phyloP scores from a whole-genome alignment of 2,113 vertebrate species.

The Antidorcas marsupialis region DNA sequence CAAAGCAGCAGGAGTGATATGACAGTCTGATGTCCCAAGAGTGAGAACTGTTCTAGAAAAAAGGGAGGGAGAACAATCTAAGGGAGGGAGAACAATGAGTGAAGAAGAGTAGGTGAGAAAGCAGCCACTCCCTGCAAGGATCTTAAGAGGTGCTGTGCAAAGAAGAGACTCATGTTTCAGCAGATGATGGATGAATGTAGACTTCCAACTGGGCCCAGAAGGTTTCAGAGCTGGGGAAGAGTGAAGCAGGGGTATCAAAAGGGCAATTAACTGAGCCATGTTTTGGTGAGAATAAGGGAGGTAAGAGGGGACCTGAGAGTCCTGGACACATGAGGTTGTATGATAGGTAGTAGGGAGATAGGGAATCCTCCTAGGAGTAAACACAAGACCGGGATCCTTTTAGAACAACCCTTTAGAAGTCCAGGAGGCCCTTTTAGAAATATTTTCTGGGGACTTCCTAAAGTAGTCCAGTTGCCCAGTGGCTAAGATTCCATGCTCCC shows the following conservation, averaged over 20 bases:
- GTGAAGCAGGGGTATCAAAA: background rate
- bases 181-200: background rate
- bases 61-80: background rate
- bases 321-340: background rate
- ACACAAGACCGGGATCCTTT: background rate
- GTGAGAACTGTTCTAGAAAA: background rate
- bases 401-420: background rate
- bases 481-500: background rate
- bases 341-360: background rate
- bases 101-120: background rate
- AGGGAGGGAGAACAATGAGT: background rate
- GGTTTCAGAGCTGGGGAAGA: background rate
- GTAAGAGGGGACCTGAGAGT: background rate
- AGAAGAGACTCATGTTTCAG: background rate
- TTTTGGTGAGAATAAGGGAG: background rate
- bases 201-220: background rate
- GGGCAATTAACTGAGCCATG: background rate
- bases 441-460: background rate
- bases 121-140: background rate
- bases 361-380: background rate
- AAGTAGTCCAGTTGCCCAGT: background rate
- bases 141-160: background rate
- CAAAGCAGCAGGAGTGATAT: background rate
- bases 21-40: background rate
- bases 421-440: background rate